Percentiles rank a stretch among this genome's conserved stretches.
These are phyloP conservation scores for Bubo blakistoni DNA, from an alignment of 2,113 vertebrate genomes.

Conservation along the genomic window DNA sequence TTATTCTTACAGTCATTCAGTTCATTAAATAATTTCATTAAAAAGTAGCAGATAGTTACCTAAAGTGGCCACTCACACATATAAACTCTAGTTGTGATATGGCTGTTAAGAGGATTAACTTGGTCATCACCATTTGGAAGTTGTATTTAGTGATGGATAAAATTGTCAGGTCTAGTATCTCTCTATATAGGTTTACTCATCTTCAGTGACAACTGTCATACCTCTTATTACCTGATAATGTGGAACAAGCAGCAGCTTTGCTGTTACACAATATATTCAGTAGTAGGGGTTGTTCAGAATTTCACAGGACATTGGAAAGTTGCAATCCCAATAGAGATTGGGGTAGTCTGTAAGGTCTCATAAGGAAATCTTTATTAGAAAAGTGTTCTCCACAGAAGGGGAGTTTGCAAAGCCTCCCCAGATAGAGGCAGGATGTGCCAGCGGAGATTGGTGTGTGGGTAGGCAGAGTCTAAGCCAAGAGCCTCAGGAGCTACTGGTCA, in stretches of 20 bases:
- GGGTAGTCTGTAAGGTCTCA: neutral
- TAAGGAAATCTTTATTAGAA: neutral
- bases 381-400: neutral
- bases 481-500: neutral
- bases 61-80: neutral
- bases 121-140: neutral
- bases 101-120: neutral
- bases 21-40: neutral
- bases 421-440: neutral
- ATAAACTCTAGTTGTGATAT: neutral
- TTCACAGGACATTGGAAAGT: neutral
- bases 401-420: neutral
- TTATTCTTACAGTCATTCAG: neutral
- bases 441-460: too few relatives aligned
- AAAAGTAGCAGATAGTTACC: neutral
- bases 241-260: neutral
- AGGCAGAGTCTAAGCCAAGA: neutral
- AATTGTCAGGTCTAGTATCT: neutral
- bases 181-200: neutral
- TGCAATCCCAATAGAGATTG: neutral
- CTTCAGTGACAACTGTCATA: neutral
- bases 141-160: neutral
- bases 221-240: neutral
- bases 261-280: neutral
- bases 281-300: neutral